Evolutionary conservation across 2,113 vertebrate genomes (phyloP).

Genomic region (Daboia siamensis): DNA sequence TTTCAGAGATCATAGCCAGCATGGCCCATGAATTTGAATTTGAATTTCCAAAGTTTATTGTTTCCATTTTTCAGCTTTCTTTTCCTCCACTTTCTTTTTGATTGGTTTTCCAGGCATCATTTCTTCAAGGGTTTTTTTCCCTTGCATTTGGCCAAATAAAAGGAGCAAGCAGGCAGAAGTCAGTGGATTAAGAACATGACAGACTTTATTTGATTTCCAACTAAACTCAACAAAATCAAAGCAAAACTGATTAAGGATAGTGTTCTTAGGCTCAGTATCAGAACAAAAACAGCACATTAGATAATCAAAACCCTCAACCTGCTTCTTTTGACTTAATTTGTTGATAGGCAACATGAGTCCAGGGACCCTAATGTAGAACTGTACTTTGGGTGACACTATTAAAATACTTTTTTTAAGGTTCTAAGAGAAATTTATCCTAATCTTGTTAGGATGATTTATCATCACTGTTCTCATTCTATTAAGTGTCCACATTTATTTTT

Average conservation of each 20-base stretch:
- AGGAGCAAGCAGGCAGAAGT: background rate
- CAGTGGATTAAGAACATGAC: background rate
- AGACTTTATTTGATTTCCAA: background rate
- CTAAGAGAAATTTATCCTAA: background rate
- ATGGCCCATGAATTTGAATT: background rate
- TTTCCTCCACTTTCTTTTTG: background rate
- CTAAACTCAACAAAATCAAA: background rate
- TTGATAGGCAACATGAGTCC: background rate
- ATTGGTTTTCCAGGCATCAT: background rate
- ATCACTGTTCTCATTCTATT: background rate
- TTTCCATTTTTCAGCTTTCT: background rate
- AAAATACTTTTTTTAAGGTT: background rate
- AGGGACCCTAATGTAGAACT: background rate
- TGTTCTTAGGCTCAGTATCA: background rate
- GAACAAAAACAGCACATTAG: background rate
- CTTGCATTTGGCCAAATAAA: background rate
- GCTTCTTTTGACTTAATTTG: background rate
- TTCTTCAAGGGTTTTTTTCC: background rate
- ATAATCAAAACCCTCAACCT: background rate
- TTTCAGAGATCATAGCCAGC: background rate
- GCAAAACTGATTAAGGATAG: background rate
- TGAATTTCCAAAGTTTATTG: background rate
- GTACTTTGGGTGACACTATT: background rate
- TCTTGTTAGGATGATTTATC: background rate
- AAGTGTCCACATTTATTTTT: background rate